Percentiles rank a stretch among this genome's conserved stretches.
These are phyloP conservation scores for Myrmophylax atrothorax DNA, from an alignment of 2,113 vertebrate species.

Conservation along the genomic window DNA sequence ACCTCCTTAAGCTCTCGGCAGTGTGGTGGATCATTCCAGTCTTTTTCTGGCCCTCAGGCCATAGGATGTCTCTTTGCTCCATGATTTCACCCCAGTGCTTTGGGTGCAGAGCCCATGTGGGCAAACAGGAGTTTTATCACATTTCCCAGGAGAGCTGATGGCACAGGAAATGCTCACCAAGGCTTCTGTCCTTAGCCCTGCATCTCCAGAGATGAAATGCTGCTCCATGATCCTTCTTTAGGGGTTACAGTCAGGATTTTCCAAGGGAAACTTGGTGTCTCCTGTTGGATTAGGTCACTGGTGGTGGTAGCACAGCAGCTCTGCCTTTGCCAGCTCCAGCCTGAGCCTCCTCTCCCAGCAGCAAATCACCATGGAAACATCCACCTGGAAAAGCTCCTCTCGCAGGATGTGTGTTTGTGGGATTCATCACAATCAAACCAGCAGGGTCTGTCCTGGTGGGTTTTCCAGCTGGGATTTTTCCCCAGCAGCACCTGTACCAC, in stretches of 20 bases:
- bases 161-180: accelerated
- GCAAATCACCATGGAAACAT: constrained; percentile 24
- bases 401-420: accelerated
- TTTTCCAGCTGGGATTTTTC: background rate
- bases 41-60: background rate
- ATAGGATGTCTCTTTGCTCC: background rate
- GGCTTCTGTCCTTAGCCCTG: accelerated
- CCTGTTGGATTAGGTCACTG: background rate
- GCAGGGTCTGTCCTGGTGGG: background rate
- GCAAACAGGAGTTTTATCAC: background rate
- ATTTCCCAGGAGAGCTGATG: background rate
- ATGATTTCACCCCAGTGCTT: background rate
- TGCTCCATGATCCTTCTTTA: background rate
- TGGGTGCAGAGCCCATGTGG: background rate
- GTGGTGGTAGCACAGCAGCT: background rate
- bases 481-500: background rate
- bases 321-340: background rate
- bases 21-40: background rate
- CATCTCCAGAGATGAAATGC: background rate
- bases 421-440: background rate
- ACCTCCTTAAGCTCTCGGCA: background rate
- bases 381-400: background rate
- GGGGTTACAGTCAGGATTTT: background rate
- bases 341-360: background rate
- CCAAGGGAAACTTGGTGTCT: background rate